Percentiles rank a stretch among this genome's conserved stretches.
phyloP scores from a whole-genome alignment of 2,113 vertebrate genomes.

The Phoenicopterus ruber region DNA sequence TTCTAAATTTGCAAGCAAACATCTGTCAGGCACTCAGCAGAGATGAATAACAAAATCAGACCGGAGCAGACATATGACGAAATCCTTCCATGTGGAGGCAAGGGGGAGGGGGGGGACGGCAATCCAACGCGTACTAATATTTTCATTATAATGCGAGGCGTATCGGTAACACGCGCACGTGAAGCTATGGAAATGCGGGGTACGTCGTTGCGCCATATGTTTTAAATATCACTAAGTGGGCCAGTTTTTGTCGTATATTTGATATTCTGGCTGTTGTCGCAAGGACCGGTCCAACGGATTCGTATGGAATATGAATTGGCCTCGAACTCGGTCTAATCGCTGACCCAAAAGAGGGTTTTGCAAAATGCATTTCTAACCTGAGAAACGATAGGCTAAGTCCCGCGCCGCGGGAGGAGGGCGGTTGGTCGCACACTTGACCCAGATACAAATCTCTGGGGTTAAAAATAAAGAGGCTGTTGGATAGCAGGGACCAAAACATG shows the following conservation, averaged over 20 bases:
- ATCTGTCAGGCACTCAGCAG: background rate
- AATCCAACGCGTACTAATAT: background rate
- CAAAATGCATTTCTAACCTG: slow-evolving; percentile 24
- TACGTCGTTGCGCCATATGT: background rate
- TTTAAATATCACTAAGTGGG: slow-evolving; percentile 28
- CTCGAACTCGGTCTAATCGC: background rate
- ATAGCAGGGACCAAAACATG: background rate
- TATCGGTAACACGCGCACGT: background rate
- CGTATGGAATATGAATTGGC: slow-evolving; percentile 21
- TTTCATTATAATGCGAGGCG: background rate
- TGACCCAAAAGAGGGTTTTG: slow-evolving; percentile 35
- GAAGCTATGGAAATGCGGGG: background rate
- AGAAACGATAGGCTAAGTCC: background rate
- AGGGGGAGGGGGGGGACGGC: background rate
- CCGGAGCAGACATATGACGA: background rate
- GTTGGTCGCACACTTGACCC: slow-evolving; percentile 17
- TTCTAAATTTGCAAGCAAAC: background rate
- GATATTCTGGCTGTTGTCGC: slow-evolving; percentile 7
- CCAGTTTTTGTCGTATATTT: background rate
- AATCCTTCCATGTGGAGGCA: slow-evolving; percentile 18
- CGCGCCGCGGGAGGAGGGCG: background rate
- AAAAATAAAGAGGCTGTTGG: slow-evolving; percentile 3
- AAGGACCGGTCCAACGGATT: background rate
- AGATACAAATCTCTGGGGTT: slow-evolving; percentile 46
- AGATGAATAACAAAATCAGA: slow-evolving; percentile 30